Evolutionary conservation across 2,797 vertebrate species (phyloP).

Genomic region (Hippopotamyrus pictus): DNA sequence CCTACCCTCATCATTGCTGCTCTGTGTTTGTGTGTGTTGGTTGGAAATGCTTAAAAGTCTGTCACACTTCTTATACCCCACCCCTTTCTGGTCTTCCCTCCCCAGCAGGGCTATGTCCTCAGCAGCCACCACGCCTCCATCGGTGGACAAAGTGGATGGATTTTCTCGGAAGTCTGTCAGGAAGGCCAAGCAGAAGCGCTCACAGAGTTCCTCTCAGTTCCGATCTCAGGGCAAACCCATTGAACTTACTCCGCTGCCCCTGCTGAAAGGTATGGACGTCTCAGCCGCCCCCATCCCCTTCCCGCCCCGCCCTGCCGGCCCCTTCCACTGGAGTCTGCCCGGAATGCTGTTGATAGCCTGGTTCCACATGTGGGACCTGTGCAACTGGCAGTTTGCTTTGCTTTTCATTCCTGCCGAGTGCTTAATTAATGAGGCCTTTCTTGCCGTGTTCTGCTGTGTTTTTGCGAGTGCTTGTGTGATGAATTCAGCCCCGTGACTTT

Average conservation of each 20-base stretch:
- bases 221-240: slow-evolving; percentile 99
- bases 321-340: neutral
- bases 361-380: neutral
- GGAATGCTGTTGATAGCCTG: neutral
- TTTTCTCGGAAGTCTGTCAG: slow-evolving; percentile 99
- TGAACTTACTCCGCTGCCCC: slow-evolving; percentile 91
- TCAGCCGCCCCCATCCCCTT: neutral
- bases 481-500: neutral
- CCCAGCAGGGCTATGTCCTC: slow-evolving; percentile 98
- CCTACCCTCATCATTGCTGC: neutral
- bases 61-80: neutral
- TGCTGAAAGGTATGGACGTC: slow-evolving; percentile 87
- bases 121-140: slow-evolving; percentile 96
- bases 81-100: neutral
- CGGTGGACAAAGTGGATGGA: slow-evolving; percentile 99
- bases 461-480: neutral
- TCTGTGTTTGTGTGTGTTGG: neutral
- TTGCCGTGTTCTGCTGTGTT: neutral
- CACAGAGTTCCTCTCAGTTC: slow-evolving; percentile 98
- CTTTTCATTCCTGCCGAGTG: neutral
- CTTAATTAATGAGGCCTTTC: neutral
- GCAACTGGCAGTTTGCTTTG: neutral
- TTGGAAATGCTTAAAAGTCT: neutral
- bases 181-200: slow-evolving; percentile 99
- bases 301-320: neutral